phyloP scores from a whole-genome alignment of 2,797 vertebrate species.

The Sebastes diploproa region DNA sequence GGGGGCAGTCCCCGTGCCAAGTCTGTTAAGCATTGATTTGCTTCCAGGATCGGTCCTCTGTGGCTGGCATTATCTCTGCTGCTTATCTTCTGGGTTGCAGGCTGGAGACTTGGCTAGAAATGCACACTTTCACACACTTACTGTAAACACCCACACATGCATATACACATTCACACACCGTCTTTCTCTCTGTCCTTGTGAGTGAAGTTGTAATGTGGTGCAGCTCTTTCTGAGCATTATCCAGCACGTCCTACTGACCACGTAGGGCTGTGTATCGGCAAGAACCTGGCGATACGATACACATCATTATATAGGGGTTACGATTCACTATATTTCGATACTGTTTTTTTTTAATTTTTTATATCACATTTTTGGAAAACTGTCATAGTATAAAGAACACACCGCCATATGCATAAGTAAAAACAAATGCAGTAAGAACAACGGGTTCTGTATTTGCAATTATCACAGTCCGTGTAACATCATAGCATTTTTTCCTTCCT shows the following conservation, averaged over 20 bases:
- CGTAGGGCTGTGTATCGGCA: neutral
- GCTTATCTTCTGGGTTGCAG: constrained; percentile 70
- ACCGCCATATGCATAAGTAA: neutral
- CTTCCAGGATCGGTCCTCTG: constrained; percentile 52
- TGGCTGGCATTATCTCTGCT: constrained; percentile 64
- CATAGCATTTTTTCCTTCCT: neutral
- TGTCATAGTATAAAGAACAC: neutral
- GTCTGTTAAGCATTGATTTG: constrained; percentile 55
- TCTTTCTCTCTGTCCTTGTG: neutral
- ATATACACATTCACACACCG: neutral
- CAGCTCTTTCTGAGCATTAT: constrained; percentile 34
- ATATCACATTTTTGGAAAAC: too few species aligned
- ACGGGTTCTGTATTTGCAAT: neutral
- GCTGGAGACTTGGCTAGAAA: constrained; percentile 59
- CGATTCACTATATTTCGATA: neutral
- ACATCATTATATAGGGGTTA: neutral
- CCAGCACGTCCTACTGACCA: neutral
- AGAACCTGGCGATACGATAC: neutral
- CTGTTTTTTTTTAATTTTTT: rapidly evolving
- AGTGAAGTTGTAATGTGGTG: constrained; percentile 33
- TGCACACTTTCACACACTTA: constrained; percentile 11
- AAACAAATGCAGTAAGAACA: neutral
- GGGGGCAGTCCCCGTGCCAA: constrained; percentile 49
- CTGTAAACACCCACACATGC: constrained; percentile 8
- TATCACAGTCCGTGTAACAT: neutral